These are phyloP conservation scores for Euzetes globulus DNA, from an alignment of 2,888 invertebrate genomes.

Conservation along the genomic window DNA sequence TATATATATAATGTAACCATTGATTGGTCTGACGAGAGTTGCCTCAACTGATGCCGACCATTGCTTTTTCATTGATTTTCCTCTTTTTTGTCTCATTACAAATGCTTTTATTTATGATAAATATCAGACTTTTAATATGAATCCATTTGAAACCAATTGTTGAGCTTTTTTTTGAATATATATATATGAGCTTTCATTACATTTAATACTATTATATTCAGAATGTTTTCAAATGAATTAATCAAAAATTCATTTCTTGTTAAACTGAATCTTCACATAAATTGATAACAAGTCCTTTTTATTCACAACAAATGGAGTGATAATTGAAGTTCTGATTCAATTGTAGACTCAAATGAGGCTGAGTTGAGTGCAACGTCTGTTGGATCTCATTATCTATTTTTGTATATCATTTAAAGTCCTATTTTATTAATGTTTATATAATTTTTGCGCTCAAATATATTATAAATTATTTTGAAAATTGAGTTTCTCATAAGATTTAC, in stretches of 20 bases:
- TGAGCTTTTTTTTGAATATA: no score
- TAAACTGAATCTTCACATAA: no score
- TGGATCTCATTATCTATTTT: conserved; percentile 30
- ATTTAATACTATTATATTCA: no score
- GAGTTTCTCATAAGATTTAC: neutral
- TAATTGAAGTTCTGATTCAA: neutral
- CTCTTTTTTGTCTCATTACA: neutral
- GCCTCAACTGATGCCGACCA: neutral
- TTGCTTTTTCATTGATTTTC: no score
- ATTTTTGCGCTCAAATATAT: conserved; percentile 9
- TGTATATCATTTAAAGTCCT: conserved; percentile 2
- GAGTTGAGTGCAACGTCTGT: conserved; percentile 13
- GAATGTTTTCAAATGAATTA: no score
- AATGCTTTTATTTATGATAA: neutral
- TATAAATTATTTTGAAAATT: neutral
- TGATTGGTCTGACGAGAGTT: neutral
- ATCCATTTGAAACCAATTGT: no score
- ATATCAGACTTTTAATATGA: no score
- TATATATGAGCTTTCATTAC: no score
- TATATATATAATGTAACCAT: neutral
- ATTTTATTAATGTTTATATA: conserved; percentile 5
- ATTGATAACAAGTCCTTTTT: no score
- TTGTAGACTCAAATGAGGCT: neutral
- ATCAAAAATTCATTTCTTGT: no score
- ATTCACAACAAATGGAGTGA: no score